Evolutionary conservation across 2,888 invertebrate genomes (phyloP).

Genomic region (Tortricodes alternella): DNA sequence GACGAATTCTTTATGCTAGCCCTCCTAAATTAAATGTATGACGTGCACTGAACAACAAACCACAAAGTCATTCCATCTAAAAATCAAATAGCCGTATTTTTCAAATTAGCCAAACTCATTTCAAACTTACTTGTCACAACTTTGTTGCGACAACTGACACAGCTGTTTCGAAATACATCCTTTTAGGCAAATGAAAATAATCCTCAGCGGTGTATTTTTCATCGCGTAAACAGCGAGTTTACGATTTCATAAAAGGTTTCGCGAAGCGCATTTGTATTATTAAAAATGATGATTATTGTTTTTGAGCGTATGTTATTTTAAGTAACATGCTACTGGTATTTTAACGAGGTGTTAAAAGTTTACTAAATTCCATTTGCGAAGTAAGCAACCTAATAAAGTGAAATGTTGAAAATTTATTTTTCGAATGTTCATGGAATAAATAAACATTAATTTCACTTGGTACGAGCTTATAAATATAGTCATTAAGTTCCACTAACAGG

Average conservation of each 20-base stretch:
- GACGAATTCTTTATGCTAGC: no score
- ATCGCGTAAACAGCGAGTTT: conserved; percentile 12
- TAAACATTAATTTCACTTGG: no score
- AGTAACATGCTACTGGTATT: neutral
- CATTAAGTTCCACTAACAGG: no score
- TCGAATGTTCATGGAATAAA: no score
- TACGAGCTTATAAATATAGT: no score
- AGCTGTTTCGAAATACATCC: conserved; percentile 35
- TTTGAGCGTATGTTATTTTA: conserved; percentile 12
- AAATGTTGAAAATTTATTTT: no score
- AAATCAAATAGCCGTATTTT: conserved; percentile 4
- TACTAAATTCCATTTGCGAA: no score
- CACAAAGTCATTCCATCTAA: neutral
- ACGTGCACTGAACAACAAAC: neutral
- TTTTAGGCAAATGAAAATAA: conserved; percentile 60
- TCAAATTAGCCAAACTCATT: conserved; percentile 12
- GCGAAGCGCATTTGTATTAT: conserved; percentile 20
- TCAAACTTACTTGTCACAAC: conserved; percentile 19
- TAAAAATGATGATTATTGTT: conserved; percentile 24
- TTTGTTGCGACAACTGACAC: conserved; percentile 20
- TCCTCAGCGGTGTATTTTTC: conserved; percentile 39
- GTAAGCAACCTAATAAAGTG: no score
- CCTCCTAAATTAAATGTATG: no score
- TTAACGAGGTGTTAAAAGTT: neutral
- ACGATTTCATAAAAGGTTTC: conserved; percentile 27